phyloP scores from a whole-genome alignment of 2,113 vertebrate species.

The Psittacara wagleri region DNA sequence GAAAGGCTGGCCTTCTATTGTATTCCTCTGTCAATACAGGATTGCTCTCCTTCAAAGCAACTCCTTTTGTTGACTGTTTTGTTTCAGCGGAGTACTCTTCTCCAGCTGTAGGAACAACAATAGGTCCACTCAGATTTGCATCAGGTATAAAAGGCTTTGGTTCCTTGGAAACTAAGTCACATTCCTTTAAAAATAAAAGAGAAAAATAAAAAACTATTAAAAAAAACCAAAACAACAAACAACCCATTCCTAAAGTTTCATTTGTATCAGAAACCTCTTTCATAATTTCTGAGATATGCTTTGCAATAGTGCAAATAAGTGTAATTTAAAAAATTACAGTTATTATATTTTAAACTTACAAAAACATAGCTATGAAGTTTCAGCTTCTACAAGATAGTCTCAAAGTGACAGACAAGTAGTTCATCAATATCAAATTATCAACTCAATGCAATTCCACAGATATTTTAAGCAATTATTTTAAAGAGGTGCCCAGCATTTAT shows the following conservation, averaged over 20 bases:
- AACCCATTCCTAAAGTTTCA: background rate
- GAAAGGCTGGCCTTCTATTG: constrained; percentile 58
- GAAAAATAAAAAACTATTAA: background rate
- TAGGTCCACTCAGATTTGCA: constrained; percentile 73
- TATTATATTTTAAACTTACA: background rate
- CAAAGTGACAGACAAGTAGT: background rate
- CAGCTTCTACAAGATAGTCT: background rate
- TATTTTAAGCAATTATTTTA: background rate
- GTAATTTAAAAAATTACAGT: background rate
- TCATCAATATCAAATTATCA: background rate
- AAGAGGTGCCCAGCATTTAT: background rate
- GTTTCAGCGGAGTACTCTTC: constrained; percentile 60
- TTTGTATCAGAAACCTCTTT: background rate
- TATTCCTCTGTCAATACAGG: constrained; percentile 59
- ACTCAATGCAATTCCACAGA: background rate
- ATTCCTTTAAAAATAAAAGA: constrained; percentile 75
- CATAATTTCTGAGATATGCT: background rate
- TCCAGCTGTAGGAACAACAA: constrained; percentile 89
- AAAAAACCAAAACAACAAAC: background rate
- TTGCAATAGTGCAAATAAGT: background rate
- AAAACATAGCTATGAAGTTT: background rate
- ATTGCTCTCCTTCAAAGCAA: constrained; percentile 45
- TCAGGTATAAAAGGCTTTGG: constrained; percentile 74
- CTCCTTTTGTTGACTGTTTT: constrained; percentile 39
- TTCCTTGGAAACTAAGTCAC: constrained; percentile 80